These are phyloP conservation scores for Odobenus rosmarus DNA, from an alignment of 2,113 vertebrate genomes.

Conservation along the genomic window DNA sequence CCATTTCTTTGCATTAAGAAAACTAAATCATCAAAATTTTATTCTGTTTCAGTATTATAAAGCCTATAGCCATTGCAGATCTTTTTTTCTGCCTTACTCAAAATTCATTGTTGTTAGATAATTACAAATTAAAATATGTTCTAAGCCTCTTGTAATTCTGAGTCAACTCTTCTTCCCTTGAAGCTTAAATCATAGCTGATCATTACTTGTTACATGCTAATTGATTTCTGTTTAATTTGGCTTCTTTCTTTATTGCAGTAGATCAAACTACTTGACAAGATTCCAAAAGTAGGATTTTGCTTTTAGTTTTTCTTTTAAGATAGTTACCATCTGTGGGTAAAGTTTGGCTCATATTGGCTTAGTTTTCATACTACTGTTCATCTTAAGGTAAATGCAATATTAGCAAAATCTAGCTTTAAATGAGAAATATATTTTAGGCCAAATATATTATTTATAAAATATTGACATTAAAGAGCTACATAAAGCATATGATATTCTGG, in stretches of 20 bases:
- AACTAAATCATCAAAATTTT: neutral
- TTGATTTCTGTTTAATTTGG: slow-evolving; percentile 69
- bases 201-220: slow-evolving; percentile 60
- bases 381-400: neutral
- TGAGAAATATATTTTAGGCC: neutral
- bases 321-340: neutral
- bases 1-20: neutral
- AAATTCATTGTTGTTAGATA: slow-evolving; percentile 61
- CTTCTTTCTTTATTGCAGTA: slow-evolving; percentile 15
- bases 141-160: slow-evolving; percentile 55
- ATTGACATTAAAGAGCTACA: neutral
- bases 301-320: neutral
- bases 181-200: slow-evolving; percentile 67
- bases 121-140: slow-evolving; percentile 67
- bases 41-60: slow-evolving; percentile 20
- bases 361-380: neutral
- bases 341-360: neutral
- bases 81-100: neutral
- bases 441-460: neutral
- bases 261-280: slow-evolving; percentile 47
- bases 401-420: neutral
- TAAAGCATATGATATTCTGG: neutral
- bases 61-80: neutral
- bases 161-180: slow-evolving; percentile 36
- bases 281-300: neutral